Base-by-base conservation (phyloP, 2,113 vertebrate species). In the Romanogobio albipinnatus region DNA sequence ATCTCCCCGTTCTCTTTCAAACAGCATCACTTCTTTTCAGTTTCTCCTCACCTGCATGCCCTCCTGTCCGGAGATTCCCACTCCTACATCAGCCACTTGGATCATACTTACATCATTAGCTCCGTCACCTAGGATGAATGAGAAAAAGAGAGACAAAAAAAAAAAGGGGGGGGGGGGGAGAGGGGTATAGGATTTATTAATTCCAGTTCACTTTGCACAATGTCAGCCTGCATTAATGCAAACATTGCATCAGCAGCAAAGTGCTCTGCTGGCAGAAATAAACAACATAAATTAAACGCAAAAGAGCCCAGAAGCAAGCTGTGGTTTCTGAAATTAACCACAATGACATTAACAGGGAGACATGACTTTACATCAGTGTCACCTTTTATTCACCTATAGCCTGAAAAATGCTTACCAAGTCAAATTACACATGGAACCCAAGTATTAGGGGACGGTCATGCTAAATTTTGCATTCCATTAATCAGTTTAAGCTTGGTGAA, bases 51-150 rank as follows among this genome's bases (percentile, higher is more conserved):
- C 98, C 97, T 99, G 98, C 97, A 99, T 98, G 90, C 98, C 98
- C 88, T 99, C 98, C 92, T 99, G 98, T 89, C 98, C 98, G 0
- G 96, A 99, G 90, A 99, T 99, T 29, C 98, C 98, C 86, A 99
- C 98, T 0, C 98, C 98, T 68, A 99, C 97, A 62, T 99, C 98
- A 7, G 98, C 98, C 22, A 98, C 96, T 92, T 99, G 98, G 91
- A 99, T 99, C 98, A 99, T 99, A 92, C 98, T 99, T 93, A 99
- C 98, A 53, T 99, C 98, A 81, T 99, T 99, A 88, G 97, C 98
- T 82, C 98, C 98, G 2, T 99, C 98, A 90, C 98, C 98, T 99
- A 87, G 83, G 88, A 92, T 93, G 66, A 88, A 91, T 24, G 1
- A 43, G 43, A 26, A 24, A 61, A 13, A 10, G 5, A 29, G 49